Conservation (phyloP, 2,888 invertebrate genomes). For the Drosophila emarginata region DNA sequence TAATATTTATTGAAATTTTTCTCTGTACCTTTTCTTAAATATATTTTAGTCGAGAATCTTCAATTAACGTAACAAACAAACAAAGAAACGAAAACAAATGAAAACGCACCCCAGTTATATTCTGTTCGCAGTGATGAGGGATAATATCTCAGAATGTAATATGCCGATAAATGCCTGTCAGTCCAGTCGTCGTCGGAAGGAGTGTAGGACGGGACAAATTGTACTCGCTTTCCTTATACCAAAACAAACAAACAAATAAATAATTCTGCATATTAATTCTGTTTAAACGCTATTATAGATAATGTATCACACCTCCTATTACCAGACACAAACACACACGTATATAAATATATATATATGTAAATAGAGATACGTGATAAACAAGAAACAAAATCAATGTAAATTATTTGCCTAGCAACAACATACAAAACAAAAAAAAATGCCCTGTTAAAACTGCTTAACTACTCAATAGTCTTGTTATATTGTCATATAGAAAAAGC, state of each 20-base stretch:
- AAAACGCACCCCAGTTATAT: slow-evolving; percentile 11
- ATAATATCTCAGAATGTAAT: neutral
- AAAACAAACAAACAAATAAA: slow-evolving; percentile 6
- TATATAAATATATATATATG: neutral
- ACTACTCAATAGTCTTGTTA: slow-evolving; percentile 53
- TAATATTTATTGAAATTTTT: neutral
- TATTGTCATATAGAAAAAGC: slow-evolving; percentile 52
- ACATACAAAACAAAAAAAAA: slow-evolving; percentile 14
- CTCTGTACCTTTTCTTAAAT: neutral
- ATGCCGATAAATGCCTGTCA: neutral
- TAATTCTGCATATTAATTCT: slow-evolving; percentile 6
- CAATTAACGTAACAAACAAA: neutral
- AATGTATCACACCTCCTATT: neutral
- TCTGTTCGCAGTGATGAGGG: neutral
- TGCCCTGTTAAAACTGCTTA: slow-evolving; percentile 48
- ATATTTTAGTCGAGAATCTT: neutral
- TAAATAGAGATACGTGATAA: neutral
- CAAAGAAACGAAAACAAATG: neutral
- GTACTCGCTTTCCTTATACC: slow-evolving; percentile 15
- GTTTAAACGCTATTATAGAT: slow-evolving; percentile 7
- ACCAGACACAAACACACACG: neutral
- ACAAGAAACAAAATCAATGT: slow-evolving; percentile 16
- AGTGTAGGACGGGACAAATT: slow-evolving; percentile 10
- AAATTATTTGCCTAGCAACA: slow-evolving; percentile 35
- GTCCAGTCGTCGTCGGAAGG: neutral